Percentiles rank a stretch among this genome's conserved stretches.
These are phyloP conservation scores for Gastrophryne carolinensis DNA, from an alignment of 2,797 vertebrate genomes.

Conservation along the genomic window DNA sequence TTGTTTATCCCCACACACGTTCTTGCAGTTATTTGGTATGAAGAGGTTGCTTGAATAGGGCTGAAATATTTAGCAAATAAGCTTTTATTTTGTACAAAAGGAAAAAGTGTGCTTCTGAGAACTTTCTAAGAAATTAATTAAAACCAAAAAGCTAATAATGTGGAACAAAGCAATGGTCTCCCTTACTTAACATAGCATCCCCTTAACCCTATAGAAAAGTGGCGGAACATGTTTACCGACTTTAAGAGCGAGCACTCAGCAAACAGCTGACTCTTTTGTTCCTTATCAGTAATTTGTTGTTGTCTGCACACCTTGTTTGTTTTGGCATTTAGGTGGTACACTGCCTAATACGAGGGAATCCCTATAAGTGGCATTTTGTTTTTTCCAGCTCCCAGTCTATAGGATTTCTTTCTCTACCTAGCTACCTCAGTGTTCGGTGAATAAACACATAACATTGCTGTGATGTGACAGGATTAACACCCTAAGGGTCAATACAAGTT, in stretches of 20 bases:
- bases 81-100: not conserved
- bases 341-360: not conserved
- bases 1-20: not conserved
- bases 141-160: conserved; percentile 3
- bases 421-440: no score
- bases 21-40: not conserved
- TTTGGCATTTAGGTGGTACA: not conserved
- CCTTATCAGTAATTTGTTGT: not conserved
- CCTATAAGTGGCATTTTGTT: not conserved
- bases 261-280: not conserved
- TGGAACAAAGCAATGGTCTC: not conserved
- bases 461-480: no score
- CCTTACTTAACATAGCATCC: not conserved
- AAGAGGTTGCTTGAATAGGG: not conserved
- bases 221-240: not conserved
- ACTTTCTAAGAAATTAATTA: conserved; percentile 24
- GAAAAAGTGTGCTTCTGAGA: not conserved
- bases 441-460: no score
- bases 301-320: not conserved
- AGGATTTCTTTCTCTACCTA: not conserved
- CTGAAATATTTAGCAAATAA: conserved; percentile 18
- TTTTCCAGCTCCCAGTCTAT: not conserved
- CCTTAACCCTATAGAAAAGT: conserved; percentile 2
- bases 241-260: not conserved
- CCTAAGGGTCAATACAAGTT: no score